Conservation (phyloP, 2,888 invertebrate genomes). For the Busseola fusca region DNA sequence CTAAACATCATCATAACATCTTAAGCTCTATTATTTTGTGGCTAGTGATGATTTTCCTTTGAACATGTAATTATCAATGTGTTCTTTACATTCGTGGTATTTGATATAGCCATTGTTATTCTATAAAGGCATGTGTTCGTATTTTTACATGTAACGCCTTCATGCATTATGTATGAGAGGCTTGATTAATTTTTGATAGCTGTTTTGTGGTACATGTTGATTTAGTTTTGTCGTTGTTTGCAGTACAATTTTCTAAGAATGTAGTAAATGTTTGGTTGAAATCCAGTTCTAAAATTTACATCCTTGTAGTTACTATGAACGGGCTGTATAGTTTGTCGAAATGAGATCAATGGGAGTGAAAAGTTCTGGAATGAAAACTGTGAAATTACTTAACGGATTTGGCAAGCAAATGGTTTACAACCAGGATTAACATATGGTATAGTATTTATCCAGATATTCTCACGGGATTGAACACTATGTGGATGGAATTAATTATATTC, state of each 20-base stretch:
- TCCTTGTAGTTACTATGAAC: background rate
- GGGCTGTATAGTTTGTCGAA: background rate
- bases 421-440: no score
- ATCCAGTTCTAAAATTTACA: background rate
- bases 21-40: conserved; percentile 64
- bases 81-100: conserved; percentile 60
- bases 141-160: conserved; percentile 52
- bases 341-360: background rate
- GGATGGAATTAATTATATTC: no score
- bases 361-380: background rate
- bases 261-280: background rate
- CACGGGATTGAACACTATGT: no score
- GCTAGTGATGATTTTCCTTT: conserved; percentile 70
- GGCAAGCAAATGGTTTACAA: no score
- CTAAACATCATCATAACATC: conserved; percentile 66
- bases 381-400: background rate
- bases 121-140: conserved; percentile 54
- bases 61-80: conserved; percentile 48
- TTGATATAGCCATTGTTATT: conserved; percentile 64
- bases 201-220: conserved; percentile 45
- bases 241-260: conserved; percentile 11
- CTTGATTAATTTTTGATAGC: conserved; percentile 54
- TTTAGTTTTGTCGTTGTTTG: conserved; percentile 21
- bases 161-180: conserved; percentile 54
- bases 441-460: no score